These are phyloP conservation scores for Thermophis baileyi DNA, from an alignment of 2,113 vertebrate genomes.

Conservation along the genomic window DNA sequence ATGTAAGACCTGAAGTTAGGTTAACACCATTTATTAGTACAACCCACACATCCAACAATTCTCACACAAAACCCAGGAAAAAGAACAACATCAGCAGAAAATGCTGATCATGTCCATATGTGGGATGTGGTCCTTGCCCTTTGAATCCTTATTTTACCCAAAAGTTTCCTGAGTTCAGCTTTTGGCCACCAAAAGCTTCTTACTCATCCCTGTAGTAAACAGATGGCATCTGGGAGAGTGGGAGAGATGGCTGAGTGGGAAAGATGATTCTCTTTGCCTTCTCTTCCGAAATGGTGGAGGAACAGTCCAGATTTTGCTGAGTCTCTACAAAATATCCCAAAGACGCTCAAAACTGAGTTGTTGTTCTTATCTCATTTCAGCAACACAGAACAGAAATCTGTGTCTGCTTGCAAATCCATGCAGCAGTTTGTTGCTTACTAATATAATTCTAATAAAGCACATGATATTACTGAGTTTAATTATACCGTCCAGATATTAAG, in stretches of 20 bases:
- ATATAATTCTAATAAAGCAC: constrained; percentile 62
- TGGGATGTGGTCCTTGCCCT: not conserved
- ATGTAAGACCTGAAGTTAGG: not conserved
- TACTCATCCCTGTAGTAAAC: not conserved
- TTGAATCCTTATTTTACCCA: not conserved
- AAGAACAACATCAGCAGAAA: not conserved
- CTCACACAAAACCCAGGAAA: not conserved
- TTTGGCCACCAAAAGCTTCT: not conserved
- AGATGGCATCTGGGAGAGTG: not conserved
- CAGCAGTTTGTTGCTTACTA: constrained; percentile 55
- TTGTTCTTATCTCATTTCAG: not conserved
- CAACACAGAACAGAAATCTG: not conserved
- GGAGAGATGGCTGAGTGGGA: not conserved
- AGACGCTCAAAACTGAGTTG: not conserved
- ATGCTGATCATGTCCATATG: not conserved
- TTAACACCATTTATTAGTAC: not conserved
- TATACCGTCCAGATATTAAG: constrained; percentile 66
- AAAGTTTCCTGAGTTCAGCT: not conserved
- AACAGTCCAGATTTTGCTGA: not conserved
- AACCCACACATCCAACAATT: not conserved
- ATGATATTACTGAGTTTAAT: constrained; percentile 62
- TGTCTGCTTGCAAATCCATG: constrained; percentile 10
- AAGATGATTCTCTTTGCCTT: not conserved
- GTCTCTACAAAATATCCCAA: not conserved
- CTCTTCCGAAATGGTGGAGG: not conserved